These are phyloP conservation scores for Narcine bancroftii DNA, from an alignment of 2,113 vertebrate species.

Conservation along the genomic window DNA sequence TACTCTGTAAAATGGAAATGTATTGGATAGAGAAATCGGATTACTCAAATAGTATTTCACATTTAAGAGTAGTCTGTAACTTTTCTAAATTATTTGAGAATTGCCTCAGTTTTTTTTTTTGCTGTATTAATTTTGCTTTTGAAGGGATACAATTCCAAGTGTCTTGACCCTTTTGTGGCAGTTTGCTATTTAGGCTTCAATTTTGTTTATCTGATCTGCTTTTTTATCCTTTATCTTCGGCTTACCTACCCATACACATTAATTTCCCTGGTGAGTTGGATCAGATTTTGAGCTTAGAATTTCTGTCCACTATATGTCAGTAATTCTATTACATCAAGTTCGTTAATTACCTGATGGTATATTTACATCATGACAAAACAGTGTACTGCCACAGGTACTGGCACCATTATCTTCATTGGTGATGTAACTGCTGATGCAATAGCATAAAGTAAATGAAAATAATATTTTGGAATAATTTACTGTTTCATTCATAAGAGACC, in stretches of 20 bases:
- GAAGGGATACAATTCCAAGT: neutral
- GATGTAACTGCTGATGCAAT: too few species aligned
- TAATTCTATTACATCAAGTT: neutral
- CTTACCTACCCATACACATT: neutral
- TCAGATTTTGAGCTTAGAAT: neutral
- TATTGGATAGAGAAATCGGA: neutral
- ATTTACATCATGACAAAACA: too few species aligned
- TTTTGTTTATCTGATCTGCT: neutral
- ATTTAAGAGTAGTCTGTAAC: neutral
- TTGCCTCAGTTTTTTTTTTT: neutral
- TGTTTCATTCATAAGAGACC: too few species aligned
- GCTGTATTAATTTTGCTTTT: neutral
- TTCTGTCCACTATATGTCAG: neutral
- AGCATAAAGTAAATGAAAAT: too few species aligned
- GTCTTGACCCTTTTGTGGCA: neutral
- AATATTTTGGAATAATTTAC: too few species aligned
- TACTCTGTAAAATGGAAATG: neutral
- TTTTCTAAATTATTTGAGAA: neutral
- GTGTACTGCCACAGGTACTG: too few species aligned
- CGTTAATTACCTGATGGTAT: too few species aligned
- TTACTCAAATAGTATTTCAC: neutral
- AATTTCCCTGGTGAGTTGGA: neutral
- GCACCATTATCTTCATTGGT: too few species aligned
- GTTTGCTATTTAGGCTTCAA: neutral
- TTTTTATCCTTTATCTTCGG: neutral